A percentile compares a stretch with the other conserved stretches of the same genome.
These are phyloP conservation scores for Platichthys flesus DNA, from an alignment of 2,113 vertebrate genomes.

Conservation along the genomic window DNA sequence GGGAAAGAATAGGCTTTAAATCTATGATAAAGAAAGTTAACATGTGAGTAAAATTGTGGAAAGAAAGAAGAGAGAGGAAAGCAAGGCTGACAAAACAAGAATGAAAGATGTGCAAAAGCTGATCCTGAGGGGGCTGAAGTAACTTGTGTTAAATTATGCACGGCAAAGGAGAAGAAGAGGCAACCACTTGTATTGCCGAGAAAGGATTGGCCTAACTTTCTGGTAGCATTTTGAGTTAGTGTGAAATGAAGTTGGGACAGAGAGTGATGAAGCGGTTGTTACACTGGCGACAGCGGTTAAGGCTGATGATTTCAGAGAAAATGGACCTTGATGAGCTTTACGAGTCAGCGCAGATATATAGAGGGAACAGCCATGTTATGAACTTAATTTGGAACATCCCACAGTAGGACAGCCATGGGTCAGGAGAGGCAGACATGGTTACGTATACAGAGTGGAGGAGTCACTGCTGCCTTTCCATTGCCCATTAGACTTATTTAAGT, in stretches of 20 bases:
- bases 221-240: not conserved
- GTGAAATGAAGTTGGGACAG: not conserved
- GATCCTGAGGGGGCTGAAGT: conserved; percentile 12
- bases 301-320: conserved; percentile 55
- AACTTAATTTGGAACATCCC: conserved; percentile 59
- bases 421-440: conserved; percentile 49
- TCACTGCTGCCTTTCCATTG: conserved; percentile 53
- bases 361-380: conserved; percentile 48
- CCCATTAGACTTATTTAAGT: conserved; percentile 58
- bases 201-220: not conserved
- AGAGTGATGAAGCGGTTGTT: conserved; percentile 42
- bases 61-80: conserved; percentile 8
- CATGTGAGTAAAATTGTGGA: conserved; percentile 7
- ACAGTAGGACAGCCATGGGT: conserved; percentile 40
- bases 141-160: conserved; percentile 6
- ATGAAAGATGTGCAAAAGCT: conserved; percentile 11
- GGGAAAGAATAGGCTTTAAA: conserved; percentile 5
- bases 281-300: conserved; percentile 48
- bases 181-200: conserved; percentile 20
- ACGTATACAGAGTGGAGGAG: conserved; percentile 52
- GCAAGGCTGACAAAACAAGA: not conserved
- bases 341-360: conserved; percentile 56
- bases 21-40: not conserved
- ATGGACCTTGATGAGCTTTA: conserved; percentile 36
- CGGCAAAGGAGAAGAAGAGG: conserved; percentile 5